phyloP scores from a whole-genome alignment of 2,888 invertebrate species.

The Pachliopta kotzebuea region DNA sequence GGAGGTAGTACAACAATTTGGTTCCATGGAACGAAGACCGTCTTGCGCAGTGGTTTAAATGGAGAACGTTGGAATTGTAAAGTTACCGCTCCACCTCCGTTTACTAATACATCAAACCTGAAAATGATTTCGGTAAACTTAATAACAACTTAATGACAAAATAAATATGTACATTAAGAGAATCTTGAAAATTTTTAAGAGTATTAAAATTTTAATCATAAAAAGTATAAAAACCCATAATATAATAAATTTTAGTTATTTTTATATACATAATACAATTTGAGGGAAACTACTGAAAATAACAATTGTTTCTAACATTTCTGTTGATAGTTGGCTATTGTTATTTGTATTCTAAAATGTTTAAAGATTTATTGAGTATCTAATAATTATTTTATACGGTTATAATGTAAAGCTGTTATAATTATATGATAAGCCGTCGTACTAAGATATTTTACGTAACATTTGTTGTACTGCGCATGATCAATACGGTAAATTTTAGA shows the following conservation, averaged over 20 bases:
- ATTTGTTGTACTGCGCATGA: conserved; percentile 12
- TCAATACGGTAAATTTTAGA: conserved; percentile 36
- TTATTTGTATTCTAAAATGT: background rate
- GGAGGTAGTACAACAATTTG: conserved; percentile 96
- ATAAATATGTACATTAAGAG: background rate
- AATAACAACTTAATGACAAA: background rate
- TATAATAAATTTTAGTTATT: too few relatives aligned
- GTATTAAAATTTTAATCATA: too few relatives aligned
- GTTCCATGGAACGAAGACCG: conserved; percentile 98
- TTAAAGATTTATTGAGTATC: background rate
- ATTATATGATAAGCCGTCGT: background rate
- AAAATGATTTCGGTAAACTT: conserved; percentile 29
- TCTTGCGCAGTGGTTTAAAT: conserved; percentile 92
- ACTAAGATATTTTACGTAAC: conserved; percentile 22
- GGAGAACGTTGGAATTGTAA: conserved; percentile 97
- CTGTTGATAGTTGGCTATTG: background rate
- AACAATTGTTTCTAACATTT: too few relatives aligned
- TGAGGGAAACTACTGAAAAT: too few relatives aligned
- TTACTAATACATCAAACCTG: conserved; percentile 99
- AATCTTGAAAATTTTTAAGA: background rate
- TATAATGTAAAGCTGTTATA: background rate
- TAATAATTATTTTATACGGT: background rate
- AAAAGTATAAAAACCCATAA: too few relatives aligned
- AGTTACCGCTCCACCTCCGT: conserved; percentile 98
- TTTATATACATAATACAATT: too few relatives aligned